These are phyloP conservation scores for Microplitis deprimator DNA, from an alignment of 2,888 invertebrate genomes.

Conservation along the genomic window DNA sequence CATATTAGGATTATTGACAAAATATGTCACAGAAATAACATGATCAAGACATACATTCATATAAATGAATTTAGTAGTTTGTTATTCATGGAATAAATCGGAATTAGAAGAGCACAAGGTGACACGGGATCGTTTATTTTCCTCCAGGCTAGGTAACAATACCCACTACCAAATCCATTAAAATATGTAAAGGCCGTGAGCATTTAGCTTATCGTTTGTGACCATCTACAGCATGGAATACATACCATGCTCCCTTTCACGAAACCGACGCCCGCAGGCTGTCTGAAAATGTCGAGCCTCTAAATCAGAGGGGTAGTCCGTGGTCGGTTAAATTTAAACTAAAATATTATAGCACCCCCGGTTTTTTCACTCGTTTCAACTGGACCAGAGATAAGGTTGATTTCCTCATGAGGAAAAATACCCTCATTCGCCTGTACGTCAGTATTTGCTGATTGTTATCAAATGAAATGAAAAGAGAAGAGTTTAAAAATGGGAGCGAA, in stretches of 20 bases:
- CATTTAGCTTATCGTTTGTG: constrained; percentile 68
- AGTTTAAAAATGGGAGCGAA: background rate
- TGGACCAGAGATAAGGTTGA: constrained; percentile 58
- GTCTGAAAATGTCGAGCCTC: constrained; percentile 50
- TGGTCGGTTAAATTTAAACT: constrained; percentile 66
- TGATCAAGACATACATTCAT: background rate
- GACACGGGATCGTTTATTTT: constrained; percentile 10
- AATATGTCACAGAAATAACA: background rate
- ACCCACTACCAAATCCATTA: constrained; percentile 28
- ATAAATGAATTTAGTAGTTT: background rate
- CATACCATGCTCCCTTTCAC: constrained; percentile 56
- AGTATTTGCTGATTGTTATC: constrained; percentile 45
- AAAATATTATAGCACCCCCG: constrained; percentile 59
- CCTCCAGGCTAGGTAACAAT: constrained; percentile 46
- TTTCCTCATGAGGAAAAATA: constrained; percentile 22
- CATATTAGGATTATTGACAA: constrained; percentile 10
- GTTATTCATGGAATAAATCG: background rate
- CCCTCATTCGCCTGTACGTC: constrained; percentile 29
- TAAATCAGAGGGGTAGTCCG: constrained; percentile 66
- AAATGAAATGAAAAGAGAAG: constrained; percentile 43
- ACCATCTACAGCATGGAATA: constrained; percentile 62
- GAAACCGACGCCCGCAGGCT: constrained; percentile 29
- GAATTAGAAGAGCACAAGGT: background rate
- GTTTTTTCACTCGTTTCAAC: constrained; percentile 43
- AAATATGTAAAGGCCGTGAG: constrained; percentile 53